Conservation (phyloP, 2,888 invertebrate genomes). For the Ptilodon capucinus region DNA sequence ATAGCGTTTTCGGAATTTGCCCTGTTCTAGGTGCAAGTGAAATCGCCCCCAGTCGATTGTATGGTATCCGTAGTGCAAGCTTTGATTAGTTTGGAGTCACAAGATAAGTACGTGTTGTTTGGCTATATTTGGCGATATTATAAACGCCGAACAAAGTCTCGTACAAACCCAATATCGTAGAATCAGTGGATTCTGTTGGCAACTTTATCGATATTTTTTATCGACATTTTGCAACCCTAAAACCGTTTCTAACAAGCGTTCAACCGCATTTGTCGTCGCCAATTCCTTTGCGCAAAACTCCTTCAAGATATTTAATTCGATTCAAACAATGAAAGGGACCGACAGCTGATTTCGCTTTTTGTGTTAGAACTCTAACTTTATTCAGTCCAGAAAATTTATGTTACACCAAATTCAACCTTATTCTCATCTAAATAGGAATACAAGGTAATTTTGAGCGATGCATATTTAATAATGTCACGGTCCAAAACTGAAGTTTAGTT, state of each 20-base stretch:
- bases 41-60: no score
- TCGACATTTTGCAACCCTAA: conserved; percentile 35
- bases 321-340: conserved; percentile 61
- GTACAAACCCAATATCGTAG: no score
- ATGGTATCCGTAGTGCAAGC: no score
- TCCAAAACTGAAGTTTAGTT: conserved; percentile 4
- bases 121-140: no score
- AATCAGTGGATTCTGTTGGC: background rate
- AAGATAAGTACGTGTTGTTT: no score
- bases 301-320: conserved; percentile 67
- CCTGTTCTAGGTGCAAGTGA: no score
- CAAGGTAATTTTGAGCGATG: background rate
- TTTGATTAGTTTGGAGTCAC: no score
- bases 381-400: background rate
- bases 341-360: conserved; percentile 72
- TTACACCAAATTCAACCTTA: conserved; percentile 6
- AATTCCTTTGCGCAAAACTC: conserved; percentile 63
- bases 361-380: conserved; percentile 24
- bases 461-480: background rate
- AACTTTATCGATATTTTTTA: background rate
- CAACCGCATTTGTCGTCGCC: conserved; percentile 72
- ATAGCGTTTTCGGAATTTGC: no score
- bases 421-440: background rate
- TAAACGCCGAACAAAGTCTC: no score
- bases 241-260: conserved; percentile 55